Evolutionary conservation across 2,888 invertebrate genomes (phyloP), one percentile per base, ranked within the genome.

Genomic region (Aspidiotus destructor): DNA sequence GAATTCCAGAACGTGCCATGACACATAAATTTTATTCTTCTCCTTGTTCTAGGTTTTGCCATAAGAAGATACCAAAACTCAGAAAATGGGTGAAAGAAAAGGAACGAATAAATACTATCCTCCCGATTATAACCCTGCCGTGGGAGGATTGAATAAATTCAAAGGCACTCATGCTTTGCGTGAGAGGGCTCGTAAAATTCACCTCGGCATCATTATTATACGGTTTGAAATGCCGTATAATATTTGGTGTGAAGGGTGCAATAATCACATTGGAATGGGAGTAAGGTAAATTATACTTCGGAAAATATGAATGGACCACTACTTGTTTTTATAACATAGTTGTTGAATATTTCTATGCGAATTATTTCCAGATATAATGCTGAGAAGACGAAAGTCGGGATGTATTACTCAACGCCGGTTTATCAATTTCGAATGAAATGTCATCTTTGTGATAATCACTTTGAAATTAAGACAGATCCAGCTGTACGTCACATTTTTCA

Each of bases 211-310:
- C 74, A 85, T 96, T 40, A 90, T 94, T 72, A 94, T 96, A 73
- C 85, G 98, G 60, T 99, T 99, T 81, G 99, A 99, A 80, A 96
- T 99, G 97, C 99, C 99, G 0, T 99, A 95, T 76, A 99, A 99
- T 79, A 98, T 99, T 74, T 99, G 99, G 99, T 99, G 99, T 74
- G 92, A 93, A 53, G 97, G 97, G 67, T 99, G 99, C 77, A 88
- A 89, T 72, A 98, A 94, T 80, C 99, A 98, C 76, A 94, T 99
- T 69, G 99, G 97, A 42, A 99, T 98, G 97, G 98, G 99, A 0
- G 98, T 99, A 0, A 84, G 85, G 74, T 85, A 80, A 73, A 28
- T 60, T 60, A 11, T 16, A 55, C 55, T 55, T 15, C 55, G n/a
- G 3, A 55, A n/a, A 55, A 10, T 16, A 10, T 55, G 13, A 16